These are phyloP conservation scores for Pseudococcus longispinus DNA, from an alignment of 2,888 invertebrate species.

Conservation along the genomic window DNA sequence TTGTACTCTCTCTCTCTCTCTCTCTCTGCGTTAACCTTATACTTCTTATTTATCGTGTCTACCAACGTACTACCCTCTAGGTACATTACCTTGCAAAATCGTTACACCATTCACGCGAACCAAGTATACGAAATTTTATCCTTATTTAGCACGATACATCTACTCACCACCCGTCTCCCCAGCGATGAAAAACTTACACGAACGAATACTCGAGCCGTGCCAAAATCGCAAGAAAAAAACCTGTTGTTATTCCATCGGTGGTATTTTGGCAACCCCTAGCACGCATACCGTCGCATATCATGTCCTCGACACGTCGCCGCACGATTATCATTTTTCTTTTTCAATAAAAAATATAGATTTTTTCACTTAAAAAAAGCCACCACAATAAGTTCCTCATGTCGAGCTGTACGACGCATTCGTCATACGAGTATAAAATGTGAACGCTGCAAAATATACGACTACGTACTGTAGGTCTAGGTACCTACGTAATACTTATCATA, in stretches of 20 bases:
- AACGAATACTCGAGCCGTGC: not conserved
- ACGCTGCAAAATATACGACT: not conserved
- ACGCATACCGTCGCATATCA: not conserved
- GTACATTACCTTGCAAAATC: not conserved
- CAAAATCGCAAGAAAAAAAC: not conserved
- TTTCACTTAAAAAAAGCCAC: not conserved
- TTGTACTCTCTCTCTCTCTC: no score
- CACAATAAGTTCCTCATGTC: not conserved
- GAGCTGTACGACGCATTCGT: not conserved
- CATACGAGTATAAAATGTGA: not conserved
- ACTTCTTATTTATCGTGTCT: not conserved
- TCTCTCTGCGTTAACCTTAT: no score
- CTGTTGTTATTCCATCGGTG: not conserved
- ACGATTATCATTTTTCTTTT: not conserved
- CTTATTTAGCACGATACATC: not conserved
- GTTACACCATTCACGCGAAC: not conserved
- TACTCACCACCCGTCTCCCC: not conserved
- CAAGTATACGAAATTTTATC: not conserved
- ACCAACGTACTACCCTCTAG: not conserved
- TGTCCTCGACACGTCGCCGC: not conserved
- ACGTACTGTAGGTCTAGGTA: not conserved
- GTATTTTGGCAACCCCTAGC: not conserved
- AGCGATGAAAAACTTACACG: no score
- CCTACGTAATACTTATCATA: not conserved
- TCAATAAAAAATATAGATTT: not conserved